Evolutionary conservation across 2,113 vertebrate species (phyloP).

Genomic region (Coptodon rendalli): DNA sequence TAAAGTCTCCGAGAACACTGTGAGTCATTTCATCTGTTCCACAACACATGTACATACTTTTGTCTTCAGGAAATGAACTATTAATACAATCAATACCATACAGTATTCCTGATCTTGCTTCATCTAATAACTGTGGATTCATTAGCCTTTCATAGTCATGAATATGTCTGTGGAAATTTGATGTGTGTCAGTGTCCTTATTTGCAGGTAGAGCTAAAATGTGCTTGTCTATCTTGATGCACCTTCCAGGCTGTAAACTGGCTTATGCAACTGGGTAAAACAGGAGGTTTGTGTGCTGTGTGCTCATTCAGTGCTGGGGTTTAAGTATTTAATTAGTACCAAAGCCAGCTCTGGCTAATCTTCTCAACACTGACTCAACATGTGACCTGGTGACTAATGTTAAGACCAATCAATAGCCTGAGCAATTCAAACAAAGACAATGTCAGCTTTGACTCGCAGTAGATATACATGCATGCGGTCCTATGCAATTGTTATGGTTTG

Average conservation of each 20-base stretch:
- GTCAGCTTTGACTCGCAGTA: conserved; percentile 2
- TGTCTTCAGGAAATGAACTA: not conserved
- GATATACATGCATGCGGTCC: not conserved
- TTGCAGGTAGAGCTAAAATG: not conserved
- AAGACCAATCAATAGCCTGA: conserved; percentile 57
- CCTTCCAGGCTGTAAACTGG: conserved; percentile 5
- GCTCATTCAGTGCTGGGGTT: conserved; percentile 69
- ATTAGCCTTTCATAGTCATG: not conserved
- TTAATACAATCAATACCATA: not conserved
- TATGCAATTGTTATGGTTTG: not conserved
- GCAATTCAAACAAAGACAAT: conserved; percentile 38
- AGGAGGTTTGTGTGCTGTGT: conserved; percentile 55
- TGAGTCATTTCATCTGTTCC: not conserved
- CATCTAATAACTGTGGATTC: not conserved
- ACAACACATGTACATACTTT: not conserved
- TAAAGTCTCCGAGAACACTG: not conserved
- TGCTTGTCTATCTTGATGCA: not conserved
- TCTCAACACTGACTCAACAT: conserved; percentile 72
- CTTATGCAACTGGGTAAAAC: conserved; percentile 13
- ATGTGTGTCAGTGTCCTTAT: not conserved
- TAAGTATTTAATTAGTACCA: conserved; percentile 78
- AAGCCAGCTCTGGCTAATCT: conserved; percentile 71
- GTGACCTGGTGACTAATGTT: conserved; percentile 64
- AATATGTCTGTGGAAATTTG: not conserved
- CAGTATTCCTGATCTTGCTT: not conserved